Conservation (phyloP, 2,797 vertebrate genomes). For the Australoheros facetus region DNA sequence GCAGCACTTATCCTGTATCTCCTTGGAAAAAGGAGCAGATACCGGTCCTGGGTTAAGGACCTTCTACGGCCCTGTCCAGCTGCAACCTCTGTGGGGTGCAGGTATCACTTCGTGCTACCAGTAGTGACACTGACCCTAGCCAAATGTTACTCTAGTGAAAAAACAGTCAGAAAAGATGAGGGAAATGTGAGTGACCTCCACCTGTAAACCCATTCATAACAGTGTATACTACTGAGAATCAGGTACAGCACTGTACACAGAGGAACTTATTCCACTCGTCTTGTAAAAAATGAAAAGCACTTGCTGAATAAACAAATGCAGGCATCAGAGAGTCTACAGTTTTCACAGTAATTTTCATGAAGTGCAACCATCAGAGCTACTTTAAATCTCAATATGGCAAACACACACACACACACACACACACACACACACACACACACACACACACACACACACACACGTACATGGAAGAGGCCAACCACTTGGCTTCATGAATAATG, state of each 20-base stretch:
- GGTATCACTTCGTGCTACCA: too few relatives aligned
- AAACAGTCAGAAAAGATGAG: too few relatives aligned
- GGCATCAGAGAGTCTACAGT: constrained; percentile 11
- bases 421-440: constrained; percentile 1
- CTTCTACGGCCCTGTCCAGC: too few relatives aligned
- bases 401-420: constrained; percentile 10
- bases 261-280: not conserved
- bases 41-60: too few relatives aligned
- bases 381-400: constrained; percentile 39
- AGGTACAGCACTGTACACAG: not conserved
- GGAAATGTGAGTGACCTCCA: too few relatives aligned
- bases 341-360: constrained; percentile 36
- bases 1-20: too few relatives aligned
- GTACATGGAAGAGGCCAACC: constrained; percentile 21
- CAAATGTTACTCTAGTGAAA: too few relatives aligned
- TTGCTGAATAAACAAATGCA: constrained; percentile 15
- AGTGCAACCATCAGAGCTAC: constrained; percentile 41
- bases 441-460: not conserved
- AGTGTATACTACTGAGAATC: not conserved
- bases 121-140: too few relatives aligned
- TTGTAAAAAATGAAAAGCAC: not conserved
- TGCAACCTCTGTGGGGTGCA: too few relatives aligned
- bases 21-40: too few relatives aligned
- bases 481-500: constrained; percentile 63
- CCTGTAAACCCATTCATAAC: too few relatives aligned